A percentile compares a stretch with the other conserved stretches of the same genome.
Evolutionary conservation across 2,888 invertebrate species (phyloP).

Genomic region (Pediacus dermestoides): DNA sequence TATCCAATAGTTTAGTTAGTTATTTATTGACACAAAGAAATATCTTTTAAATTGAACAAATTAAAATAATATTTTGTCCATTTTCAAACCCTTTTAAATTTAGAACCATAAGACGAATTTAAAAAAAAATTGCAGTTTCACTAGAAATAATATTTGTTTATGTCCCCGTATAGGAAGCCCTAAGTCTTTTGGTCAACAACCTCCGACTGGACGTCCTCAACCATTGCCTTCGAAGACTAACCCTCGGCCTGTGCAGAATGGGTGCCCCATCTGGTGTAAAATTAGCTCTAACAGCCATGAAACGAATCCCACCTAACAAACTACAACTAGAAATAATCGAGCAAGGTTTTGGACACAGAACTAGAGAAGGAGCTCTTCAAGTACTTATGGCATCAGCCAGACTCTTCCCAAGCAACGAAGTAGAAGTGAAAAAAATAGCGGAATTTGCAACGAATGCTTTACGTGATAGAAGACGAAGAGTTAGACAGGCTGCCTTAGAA

Average conservation of each 20-base stretch:
- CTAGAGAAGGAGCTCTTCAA: conserved; percentile 34
- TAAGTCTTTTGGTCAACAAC: conserved; percentile 36
- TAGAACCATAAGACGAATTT: too few relatives aligned
- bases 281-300: conserved; percentile 53
- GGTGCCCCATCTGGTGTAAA: conserved; percentile 53
- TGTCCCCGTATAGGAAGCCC: too few relatives aligned
- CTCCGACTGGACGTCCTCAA: conserved; percentile 42
- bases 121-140: too few relatives aligned
- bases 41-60: too few relatives aligned
- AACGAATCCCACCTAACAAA: conserved; percentile 51
- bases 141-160: too few relatives aligned
- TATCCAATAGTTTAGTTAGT: too few relatives aligned
- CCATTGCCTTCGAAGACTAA: conserved; percentile 47
- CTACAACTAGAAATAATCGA: conserved; percentile 50
- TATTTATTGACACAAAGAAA: too few relatives aligned
- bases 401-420: conserved; percentile 74
- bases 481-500: conserved; percentile 74
- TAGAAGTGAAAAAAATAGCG: conserved; percentile 53
- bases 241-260: conserved; percentile 49
- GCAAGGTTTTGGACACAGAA: conserved; percentile 31
- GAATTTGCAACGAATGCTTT: conserved; percentile 41
- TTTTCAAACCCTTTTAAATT: too few relatives aligned
- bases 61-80: too few relatives aligned
- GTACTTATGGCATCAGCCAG: conserved; percentile 68
- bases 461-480: conserved; percentile 65